Evolutionary conservation across 2,113 vertebrate species (phyloP), one percentile per base, ranked within the genome.

Genomic region (Pitta sordida): DNA sequence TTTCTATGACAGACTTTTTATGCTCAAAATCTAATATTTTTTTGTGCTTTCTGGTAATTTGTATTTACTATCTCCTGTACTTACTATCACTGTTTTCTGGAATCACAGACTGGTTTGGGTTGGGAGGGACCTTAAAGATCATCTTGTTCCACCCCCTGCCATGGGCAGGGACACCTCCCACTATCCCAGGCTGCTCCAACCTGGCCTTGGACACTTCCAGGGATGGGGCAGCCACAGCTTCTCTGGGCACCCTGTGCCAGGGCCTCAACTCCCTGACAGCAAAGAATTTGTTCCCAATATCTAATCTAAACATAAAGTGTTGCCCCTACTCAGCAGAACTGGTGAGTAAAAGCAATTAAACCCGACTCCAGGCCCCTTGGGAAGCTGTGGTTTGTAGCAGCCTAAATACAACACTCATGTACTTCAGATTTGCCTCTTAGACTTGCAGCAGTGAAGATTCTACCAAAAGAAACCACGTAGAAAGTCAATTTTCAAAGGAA

Each of bases 151-250:
- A 29, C 6, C 10, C 14, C 19, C n/a, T 32, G 13, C 30, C 41
- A 41, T 15, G 24, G 37, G 27, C 21, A 56, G 51, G 29, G 24
- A 41, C 58, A 64, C 20, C 13, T 74, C 3, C 44, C 44, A 59
- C 32, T n/a, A 0, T 2, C 0, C 15, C 52, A 44, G 36, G 9
- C 4, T 34, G 27, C 32, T 51, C 51, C 76, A 81, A 0, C 51
- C 51, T 73, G 59, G 43, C 27, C 43, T 51, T n/a, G 44, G 32
- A 0, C 51, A 65, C 59, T 65, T 0, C 22, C 59, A 65, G 22
- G 52, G 59, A 58, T 59, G 52, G 43, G 27, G 51, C 32, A 73
- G 52, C 44, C 68, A 29, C 27, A 81, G 37, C 59, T 81, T 1
- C 86, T 59, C 59, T 81, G 76, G 18, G 10, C 18, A 59, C 1